phyloP scores from a whole-genome alignment of 1,140 invertebrate species.

The Myzus persicae region DNA sequence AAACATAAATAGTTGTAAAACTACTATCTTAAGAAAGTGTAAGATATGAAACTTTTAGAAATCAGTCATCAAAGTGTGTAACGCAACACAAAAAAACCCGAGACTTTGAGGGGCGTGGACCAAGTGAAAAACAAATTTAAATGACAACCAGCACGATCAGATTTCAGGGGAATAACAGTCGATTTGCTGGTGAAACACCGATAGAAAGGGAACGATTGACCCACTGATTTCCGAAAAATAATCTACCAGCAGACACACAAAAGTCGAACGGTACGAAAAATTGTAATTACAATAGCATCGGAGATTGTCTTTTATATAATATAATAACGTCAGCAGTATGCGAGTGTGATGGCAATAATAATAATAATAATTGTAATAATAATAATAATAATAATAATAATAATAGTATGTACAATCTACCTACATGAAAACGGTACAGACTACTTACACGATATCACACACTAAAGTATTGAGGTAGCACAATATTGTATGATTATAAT shows the following conservation, averaged over 20 bases:
- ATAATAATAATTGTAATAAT: neutral
- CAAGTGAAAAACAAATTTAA: neutral
- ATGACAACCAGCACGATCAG: neutral
- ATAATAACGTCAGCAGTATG: neutral
- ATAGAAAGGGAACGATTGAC: neutral
- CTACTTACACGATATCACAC: neutral
- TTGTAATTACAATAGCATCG: neutral
- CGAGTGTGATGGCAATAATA: neutral
- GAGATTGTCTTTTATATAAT: neutral
- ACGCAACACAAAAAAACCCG: neutral
- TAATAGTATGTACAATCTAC: neutral
- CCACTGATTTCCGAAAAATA: no score
- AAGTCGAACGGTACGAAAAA: neutral
- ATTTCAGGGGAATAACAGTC: neutral
- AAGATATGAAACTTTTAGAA: neutral
- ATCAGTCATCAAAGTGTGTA: neutral
- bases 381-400: neutral
- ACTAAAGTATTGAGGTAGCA: neutral
- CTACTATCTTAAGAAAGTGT: neutral
- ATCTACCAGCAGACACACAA: no score
- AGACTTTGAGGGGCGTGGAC: constrained; percentile 1
- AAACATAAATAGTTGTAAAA: neutral
- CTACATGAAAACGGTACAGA: neutral
- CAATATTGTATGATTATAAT: neutral
- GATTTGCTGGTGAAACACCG: neutral